Evolutionary conservation across 2,797 vertebrate genomes (phyloP), one percentile per base, ranked within the genome.

Genomic region (Scarus forsteni): DNA sequence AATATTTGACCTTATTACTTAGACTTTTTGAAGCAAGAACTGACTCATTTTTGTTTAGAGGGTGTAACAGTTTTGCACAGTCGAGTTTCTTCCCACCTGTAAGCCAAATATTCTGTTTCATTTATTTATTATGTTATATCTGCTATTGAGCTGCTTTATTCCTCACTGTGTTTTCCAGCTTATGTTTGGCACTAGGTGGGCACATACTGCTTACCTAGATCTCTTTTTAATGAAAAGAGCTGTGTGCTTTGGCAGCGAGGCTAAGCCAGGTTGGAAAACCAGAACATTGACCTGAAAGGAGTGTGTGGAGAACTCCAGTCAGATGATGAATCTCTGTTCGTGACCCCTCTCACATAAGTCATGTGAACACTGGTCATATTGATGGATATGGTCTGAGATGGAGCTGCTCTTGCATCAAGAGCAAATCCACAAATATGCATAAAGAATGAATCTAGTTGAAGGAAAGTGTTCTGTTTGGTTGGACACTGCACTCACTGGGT

Each of bases 191-290:
- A 10, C 14, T 54, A 8, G 9, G 14, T 2, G 16, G 36, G 39
- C 7, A 8, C 9, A 27, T 7, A 19, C n/a, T 19, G 9, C 15
- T 34, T 5, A 38, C 7, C 44, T 39, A 9, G 36, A 11, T n/a
- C 27, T 15, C 35, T 59, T 58, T 59, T n/a, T 13, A 60, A 8
- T 60, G 15, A 18, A n/a, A 60, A 60, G 43, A 36, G 27, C 3
- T 18, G 2, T 12, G 10, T 4, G 10, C 43, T 34, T 3, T 16
- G 36, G n/a, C 34, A 48, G 49, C 10, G 3, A 38, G 10, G n/a
- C 3, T 46, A 15, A 60, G 12, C 6, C 14, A n/a, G 4, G 42
- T 1, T 9, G 0, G n/a, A 39, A 18, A 57, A 11, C 3, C 6
- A 34, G 50, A 40, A 34, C 18, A 62, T 10, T 19, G 14, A 51